Conservation (phyloP, 2,113 vertebrate species). For the Toxotes chatareus region DNA sequence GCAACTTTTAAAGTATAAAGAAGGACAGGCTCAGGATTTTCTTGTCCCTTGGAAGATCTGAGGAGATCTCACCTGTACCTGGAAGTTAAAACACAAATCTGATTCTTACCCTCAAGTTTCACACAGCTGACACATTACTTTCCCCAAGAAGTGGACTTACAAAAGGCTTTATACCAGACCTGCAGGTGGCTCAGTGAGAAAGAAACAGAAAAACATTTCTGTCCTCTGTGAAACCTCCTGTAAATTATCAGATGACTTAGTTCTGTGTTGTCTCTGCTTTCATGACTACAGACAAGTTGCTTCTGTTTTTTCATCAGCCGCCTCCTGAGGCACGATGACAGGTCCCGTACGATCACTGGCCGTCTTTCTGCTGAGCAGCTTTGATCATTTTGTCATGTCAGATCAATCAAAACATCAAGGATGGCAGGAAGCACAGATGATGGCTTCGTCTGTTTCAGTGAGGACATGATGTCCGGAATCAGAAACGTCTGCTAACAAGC, state of each 20-base stretch:
- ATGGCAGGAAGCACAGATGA: constrained; percentile 14
- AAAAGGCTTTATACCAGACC: too few species aligned
- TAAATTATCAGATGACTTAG: constrained; percentile 36
- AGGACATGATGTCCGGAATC: neutral
- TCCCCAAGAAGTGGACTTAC: too few species aligned
- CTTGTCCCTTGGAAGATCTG: neutral
- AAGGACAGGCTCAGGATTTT: neutral
- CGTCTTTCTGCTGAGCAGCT: constrained; percentile 20
- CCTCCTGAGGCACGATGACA: constrained; percentile 1
- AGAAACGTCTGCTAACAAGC: neutral
- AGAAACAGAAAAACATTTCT: neutral
- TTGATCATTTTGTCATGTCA: constrained; percentile 55
- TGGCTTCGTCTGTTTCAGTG: constrained; percentile 14
- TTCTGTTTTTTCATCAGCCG: neutral
- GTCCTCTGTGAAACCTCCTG: neutral
- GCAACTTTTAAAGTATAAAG: neutral
- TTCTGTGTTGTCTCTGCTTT: constrained; percentile 14
- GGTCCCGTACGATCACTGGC: constrained; percentile 23
- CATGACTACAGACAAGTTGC: constrained; percentile 21
- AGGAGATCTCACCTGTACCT: neutral
- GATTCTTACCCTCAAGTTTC: too few species aligned
- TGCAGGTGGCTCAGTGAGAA: neutral
- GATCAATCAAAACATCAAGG: constrained; percentile 32
- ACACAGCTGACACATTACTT: too few species aligned
- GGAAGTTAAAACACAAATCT: neutral